Evolutionary conservation across 1,140 invertebrate genomes (phyloP), one percentile per base, ranked within the genome.

Genomic region (Yoshiicerus persimilis): DNA sequence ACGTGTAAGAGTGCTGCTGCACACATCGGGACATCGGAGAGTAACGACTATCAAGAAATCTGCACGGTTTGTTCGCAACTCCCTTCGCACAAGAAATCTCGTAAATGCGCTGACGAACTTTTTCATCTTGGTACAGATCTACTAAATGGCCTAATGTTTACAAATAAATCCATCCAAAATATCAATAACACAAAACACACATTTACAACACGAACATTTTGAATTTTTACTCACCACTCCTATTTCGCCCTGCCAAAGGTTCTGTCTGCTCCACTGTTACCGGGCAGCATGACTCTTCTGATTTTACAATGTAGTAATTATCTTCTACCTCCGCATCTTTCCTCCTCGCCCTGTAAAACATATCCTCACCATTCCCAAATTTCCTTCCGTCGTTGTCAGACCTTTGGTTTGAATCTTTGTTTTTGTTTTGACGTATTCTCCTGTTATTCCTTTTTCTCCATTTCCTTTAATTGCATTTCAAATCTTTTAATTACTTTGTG

Each of bases 1-100:
- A 98, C 0, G 95, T 95, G 91, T 95, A 97, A 16, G 95, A 96
- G 92, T 95, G 96, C 92, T 96, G 95, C 92, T 97, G 96, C 16
- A 96, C 95, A 93, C 97, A 98, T 91, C 94, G 93, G 4, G 96
- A 97, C 84, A 95, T 94, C 90, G 95, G 95, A 91, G 94, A 94
- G 30, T 96, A 92, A 84, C 95, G 94, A 13, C 94, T 93, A 91
- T 96, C 95, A 86, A 97, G 93, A 92, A 96, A 97, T 75, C 95
- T 92, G 92, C 96, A 97, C 1, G 96, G 95, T 91, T 95, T 95
- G 91, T 95, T 94, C 87, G 95, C 94, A 20, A 96, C 94, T 39
- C 95, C 95, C 13, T 94, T 92, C 47, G 94, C 94, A 92, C 97
- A 97, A 4, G 96, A 96, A 47, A 95, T 94, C 92, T 97, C 96